Conservation (phyloP, 2,888 invertebrate species). For the Crioceris asparagi region DNA sequence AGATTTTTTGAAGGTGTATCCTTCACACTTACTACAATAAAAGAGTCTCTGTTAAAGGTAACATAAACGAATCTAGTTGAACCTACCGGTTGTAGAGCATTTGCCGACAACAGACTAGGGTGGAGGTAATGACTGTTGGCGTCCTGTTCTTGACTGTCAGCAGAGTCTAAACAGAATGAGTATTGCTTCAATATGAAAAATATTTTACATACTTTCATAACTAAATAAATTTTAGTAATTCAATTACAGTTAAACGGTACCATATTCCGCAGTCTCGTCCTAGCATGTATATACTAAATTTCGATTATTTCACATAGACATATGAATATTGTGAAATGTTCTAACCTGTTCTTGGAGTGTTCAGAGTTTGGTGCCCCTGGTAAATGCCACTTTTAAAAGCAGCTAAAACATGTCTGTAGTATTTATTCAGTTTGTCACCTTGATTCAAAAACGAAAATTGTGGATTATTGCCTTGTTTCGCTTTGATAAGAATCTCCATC, state of each 20-base stretch:
- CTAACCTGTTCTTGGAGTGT: slow-evolving; percentile 26
- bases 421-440: slow-evolving; percentile 72
- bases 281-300: too few species aligned
- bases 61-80: slow-evolving; percentile 24
- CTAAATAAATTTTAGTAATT: too few species aligned
- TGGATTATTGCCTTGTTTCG: slow-evolving; percentile 87
- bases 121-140: slow-evolving; percentile 64
- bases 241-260: too few species aligned
- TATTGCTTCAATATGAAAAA: too few species aligned
- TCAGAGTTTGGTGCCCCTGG: slow-evolving; percentile 41
- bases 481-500: slow-evolving; percentile 97
- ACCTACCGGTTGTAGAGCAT: slow-evolving; percentile 56
- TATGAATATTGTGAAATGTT: not conserved
- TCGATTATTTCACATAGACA: too few species aligned
- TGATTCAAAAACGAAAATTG: slow-evolving; percentile 90
- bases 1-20: slow-evolving; percentile 11
- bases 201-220: too few species aligned
- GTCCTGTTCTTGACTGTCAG: slow-evolving; percentile 12
- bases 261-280: too few species aligned
- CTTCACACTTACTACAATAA: slow-evolving; percentile 19
- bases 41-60: slow-evolving; percentile 19
- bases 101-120: slow-evolving; percentile 59
- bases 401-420: slow-evolving; percentile 69
- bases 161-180: too few species aligned
- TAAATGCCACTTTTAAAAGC: slow-evolving; percentile 60